Percentiles rank a stretch among this genome's conserved stretches.
Evolutionary conservation across 2,888 invertebrate species (phyloP).

Genomic region (Carterocephalus palaemon): DNA sequence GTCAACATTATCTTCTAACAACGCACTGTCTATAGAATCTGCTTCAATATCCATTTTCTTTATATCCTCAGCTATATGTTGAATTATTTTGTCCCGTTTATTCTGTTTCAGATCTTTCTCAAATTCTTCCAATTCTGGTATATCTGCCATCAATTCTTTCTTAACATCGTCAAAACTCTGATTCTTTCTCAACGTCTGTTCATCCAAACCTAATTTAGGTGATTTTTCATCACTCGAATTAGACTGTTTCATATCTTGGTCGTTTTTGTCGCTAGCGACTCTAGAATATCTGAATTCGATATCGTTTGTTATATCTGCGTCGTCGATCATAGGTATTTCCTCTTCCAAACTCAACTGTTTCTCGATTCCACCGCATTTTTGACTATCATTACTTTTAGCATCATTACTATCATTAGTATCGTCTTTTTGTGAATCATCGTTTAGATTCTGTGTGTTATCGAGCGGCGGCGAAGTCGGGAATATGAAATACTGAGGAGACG

Average conservation of each 20-base stretch:
- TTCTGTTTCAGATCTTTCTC: slow-evolving; percentile 73
- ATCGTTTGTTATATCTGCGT: slow-evolving; percentile 64
- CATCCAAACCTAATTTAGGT: slow-evolving; percentile 13
- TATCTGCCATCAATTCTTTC: slow-evolving; percentile 73
- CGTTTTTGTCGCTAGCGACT: slow-evolving; percentile 39
- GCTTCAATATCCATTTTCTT: slow-evolving; percentile 66
- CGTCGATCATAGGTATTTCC: slow-evolving; percentile 77
- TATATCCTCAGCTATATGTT: slow-evolving; percentile 62
- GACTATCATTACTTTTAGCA: slow-evolving; percentile 21
- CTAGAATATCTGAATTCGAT: slow-evolving; percentile 66
- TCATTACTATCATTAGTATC: slow-evolving; percentile 22
- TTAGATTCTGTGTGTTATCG: slow-evolving; percentile 49
- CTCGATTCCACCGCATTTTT: slow-evolving; percentile 61
- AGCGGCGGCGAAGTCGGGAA: slow-evolving; percentile 67
- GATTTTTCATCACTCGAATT: not conserved
- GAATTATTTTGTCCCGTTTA: slow-evolving; percentile 72
- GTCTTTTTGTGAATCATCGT: slow-evolving; percentile 37
- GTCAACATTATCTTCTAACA: slow-evolving; percentile 72
- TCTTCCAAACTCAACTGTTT: slow-evolving; percentile 73
- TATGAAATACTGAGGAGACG: slow-evolving; percentile 71
- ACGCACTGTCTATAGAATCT: slow-evolving; percentile 52
- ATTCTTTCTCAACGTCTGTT: slow-evolving; percentile 47
- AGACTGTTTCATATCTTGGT: slow-evolving; percentile 27
- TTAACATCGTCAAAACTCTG: slow-evolving; percentile 73
- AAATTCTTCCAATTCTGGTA: slow-evolving; percentile 73